Evolutionary conservation across 2,797 vertebrate genomes (phyloP), one percentile per base, ranked within the genome.

Genomic region (Heterohyrax brucei): DNA sequence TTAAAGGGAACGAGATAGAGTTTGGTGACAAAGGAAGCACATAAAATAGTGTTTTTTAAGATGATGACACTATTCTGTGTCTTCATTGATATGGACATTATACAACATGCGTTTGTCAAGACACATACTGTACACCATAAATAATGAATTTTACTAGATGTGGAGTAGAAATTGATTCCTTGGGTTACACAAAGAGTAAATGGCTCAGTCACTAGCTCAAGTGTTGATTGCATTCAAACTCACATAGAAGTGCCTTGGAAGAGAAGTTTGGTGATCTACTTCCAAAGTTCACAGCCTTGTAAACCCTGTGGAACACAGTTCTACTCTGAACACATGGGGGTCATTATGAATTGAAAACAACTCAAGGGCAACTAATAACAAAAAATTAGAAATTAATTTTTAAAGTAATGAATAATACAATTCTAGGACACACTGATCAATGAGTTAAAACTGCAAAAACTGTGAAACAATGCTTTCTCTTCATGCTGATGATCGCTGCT

Each of bases 401-500:
- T 53, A 70, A 78, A 24, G 81, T n/a, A 84, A 46, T 62, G 24
- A 93, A 33, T 59, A 82, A 89, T 84, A 73, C 26, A 30, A 26
- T 87, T 77, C 61, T 61, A 50, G 7, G 8, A 66, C 21, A 76
- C 64, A 68, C 5, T 77, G 5, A 77, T 72, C 19, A 64, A 72
- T 86, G 30, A 76, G 21, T 88, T 78, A 84, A 62, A 62, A 18
- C 3, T 16, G 9, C 21, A 12, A 13, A 13, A 59, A 59, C 89
- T 81, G 75, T 84, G 24, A 81, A 92, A 50, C 28, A 95, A 22
- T 26, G 93, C 39, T 87, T 81, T 46, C 44, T 14, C 30, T 33
- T 89, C 92, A 91, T 66, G 19, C 33, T 95, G 73, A 93, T 89
- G 75, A 92, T 10, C 39, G 1, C n/a, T 85, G 10, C 72, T 80